Evolutionary conservation across 2,888 invertebrate genomes (phyloP), one percentile per base, ranked within the genome.

Genomic region (Plemyria rubiginata): DNA sequence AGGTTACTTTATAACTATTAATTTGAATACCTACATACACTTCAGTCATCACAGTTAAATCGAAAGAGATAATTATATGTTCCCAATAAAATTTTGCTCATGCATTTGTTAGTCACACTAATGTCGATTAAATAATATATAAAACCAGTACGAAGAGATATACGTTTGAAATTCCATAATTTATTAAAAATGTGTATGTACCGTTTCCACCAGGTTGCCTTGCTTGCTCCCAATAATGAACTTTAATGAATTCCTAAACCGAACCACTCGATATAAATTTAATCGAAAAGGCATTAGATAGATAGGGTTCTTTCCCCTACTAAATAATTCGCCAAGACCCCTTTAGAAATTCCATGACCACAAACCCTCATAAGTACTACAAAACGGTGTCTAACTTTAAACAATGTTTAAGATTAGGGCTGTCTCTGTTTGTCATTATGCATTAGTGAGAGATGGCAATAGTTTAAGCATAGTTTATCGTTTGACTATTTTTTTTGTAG

Each of bases 51-150:
- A 3, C 7, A 32, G 8, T 32, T 8, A 38, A 38, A 11, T 38
- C 3, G 8, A 45, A 16, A 15, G 8, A 45, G 7, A 32, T 15
- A 15, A 49, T 43, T 36, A 16, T 32, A 57, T 45, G 36, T 54
- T 51, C 60, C 60, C 58, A 62, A 62, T 62, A 38, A 56, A 66
- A 56, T 56, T 49, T 52, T 11, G 9, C 50, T 46, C 68, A 68
- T 68, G 68, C 68, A 66, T 62, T 60, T 68, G 77, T 77, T 77
- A 77, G 77, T 77, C 74, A 77, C 77, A 74, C 63, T 66, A 55
- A 53, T 41, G 45, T 52, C 13, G 38, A 53, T 50, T 15, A 22
- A 53, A 48, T 38, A 52, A 36, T 53, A 56, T 43, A 57, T 36
- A 3, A 15, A 32, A 36, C 32, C n/a, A 29, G 5, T 29, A 11